Percentiles rank a stretch among this genome's conserved stretches.
phyloP scores from a whole-genome alignment of 2,113 vertebrate species.

The Bothrops jararaca region DNA sequence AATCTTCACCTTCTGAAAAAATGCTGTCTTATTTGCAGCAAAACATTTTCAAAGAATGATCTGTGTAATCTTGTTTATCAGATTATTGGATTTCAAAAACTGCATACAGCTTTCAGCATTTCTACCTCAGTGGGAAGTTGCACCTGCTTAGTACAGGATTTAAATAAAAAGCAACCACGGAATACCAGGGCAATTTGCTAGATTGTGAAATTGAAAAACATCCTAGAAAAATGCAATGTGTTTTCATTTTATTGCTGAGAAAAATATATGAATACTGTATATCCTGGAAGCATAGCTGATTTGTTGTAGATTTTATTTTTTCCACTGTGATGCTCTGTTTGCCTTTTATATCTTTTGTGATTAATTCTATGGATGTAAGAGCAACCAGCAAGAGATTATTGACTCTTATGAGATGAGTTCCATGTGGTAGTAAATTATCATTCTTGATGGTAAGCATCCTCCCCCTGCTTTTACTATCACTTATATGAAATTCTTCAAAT shows the following conservation, averaged over 20 bases:
- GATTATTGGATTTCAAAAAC: not conserved
- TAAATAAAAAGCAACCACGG: not conserved
- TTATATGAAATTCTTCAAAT: not conserved
- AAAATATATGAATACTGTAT: not conserved
- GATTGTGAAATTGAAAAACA: not conserved
- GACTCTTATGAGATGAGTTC: not conserved
- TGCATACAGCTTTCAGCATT: not conserved
- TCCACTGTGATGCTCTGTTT: not conserved
- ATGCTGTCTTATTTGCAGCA: not conserved
- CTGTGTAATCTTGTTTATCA: not conserved
- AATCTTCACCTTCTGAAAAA: not conserved
- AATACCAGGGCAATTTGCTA: not conserved
- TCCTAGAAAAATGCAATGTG: not conserved
- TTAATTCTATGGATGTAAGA: not conserved
- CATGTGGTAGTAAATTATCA: not conserved
- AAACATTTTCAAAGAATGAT: not conserved
- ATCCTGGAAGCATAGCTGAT: not conserved
- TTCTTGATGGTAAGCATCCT: not conserved
- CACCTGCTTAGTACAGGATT: not conserved
- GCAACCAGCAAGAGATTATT: not conserved
- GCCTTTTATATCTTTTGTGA: not conserved
- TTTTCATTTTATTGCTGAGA: not conserved
- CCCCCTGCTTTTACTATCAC: not conserved
- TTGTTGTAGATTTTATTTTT: not conserved
- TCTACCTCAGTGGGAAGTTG: not conserved